Percentiles rank a stretch among this genome's conserved stretches.
Conservation (phyloP, 2,113 vertebrate species). For the Eudyptes chrysolophus region DNA sequence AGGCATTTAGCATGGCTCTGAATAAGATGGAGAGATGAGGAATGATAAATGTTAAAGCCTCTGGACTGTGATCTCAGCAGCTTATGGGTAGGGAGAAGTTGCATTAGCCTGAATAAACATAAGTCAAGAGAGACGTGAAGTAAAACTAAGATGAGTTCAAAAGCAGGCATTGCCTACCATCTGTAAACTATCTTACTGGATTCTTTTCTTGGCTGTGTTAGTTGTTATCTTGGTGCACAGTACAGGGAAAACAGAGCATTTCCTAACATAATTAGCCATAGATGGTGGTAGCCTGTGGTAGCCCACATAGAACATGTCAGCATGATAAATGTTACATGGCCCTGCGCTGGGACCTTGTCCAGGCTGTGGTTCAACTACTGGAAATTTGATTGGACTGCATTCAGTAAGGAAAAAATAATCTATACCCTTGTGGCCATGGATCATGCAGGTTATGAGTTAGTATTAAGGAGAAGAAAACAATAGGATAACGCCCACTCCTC, state of each 20-base stretch:
- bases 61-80: constrained; percentile 1
- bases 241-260: background rate
- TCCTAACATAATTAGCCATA: background rate
- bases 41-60: background rate
- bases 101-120: background rate
- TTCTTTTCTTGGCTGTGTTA: background rate
- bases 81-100: background rate
- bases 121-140: background rate
- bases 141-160: background rate
- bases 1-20: background rate
- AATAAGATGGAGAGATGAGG: background rate
- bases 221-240: background rate
- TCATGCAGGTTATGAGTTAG: background rate
- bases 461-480: background rate
- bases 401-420: background rate
- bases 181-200: background rate
- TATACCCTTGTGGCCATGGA: background rate
- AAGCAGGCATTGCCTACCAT: background rate
- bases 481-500: background rate
- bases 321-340: background rate
- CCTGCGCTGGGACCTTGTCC: background rate
- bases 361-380: background rate
- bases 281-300: background rate
- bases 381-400: background rate
- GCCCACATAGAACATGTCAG: background rate